Evolutionary conservation across 1,140 invertebrate species (phyloP), one percentile per base, ranked within the genome.

Genomic region (Drosophila funebris): DNA sequence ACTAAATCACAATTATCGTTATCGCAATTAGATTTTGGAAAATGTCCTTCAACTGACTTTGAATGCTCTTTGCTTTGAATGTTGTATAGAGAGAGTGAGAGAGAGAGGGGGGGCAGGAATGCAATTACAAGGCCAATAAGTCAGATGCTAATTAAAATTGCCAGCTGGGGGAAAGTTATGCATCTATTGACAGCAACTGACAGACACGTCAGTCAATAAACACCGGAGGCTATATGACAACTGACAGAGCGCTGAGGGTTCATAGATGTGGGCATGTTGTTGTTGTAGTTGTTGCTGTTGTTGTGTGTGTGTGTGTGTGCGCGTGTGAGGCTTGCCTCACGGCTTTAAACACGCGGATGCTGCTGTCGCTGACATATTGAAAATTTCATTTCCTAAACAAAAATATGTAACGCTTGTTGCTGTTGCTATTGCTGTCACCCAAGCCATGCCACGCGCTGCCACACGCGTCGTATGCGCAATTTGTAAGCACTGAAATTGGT

Each of bases 401-500:
- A 78, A 79, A 80, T 56, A 54, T 61, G 63, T 71, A 22, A 48
- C 53, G 62, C 24, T 62, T 73, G 69, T 71, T 53, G 66, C 50
- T 66, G 33, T 48, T 66, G 69, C 16, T 63, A 36, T 36, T 24
- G n/a, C 16, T 52, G 29, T 29, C 33, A 27, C 24, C 37, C 18
- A 63, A 56, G 44, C n/a, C 36, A 13, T 37, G 61, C 39, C 37
- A 11, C n/a, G 14, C 18, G n/a, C 57, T 54, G 76, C 41, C 36
- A 72, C 77, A 84, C 75, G 82, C 71, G 78, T 72, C 78, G 82
- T 85, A 85, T 87, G 82, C 82, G 82, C 78, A 85, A 85, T 85
- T 85, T 87, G 82, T 82, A 78, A 87, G 70, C 74, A 75, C 75
- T 87, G 82, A 85, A 85, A 85, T 87, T 85, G 76, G 82, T 78